Base-by-base conservation (phyloP, 2,888 invertebrate species). In the Caradrina clavipalpis region DNA sequence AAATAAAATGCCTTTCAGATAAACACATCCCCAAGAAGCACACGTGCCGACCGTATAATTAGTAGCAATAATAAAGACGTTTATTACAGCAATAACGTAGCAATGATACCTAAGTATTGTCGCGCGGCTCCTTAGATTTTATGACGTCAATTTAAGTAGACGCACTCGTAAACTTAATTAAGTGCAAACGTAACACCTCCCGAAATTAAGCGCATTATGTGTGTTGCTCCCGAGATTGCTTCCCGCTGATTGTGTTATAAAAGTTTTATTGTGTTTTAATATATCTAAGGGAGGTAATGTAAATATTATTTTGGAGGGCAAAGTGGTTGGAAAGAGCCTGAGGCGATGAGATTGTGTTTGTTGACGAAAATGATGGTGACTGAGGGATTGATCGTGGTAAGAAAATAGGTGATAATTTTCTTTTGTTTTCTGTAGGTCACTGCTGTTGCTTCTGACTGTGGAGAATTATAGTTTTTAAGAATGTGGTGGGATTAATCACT, bases 91-190 rank as follows among this genome's bases (percentile, higher is more conserved):
- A 62, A 69, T 80, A 79, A 76, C 67, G 58, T 75, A 64, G 72
- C 64, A 74, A 76, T 82, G 85, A 86, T 85, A 84, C 74, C 83
- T 74, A 82, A 78, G 78, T 78, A 83, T 82, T 81, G 80, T 82
- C 75, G 76, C 78, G 65, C 73, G 71, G 70, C 73, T 86, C 77
- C 84, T 86, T 81, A 84, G 85, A 86, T 90, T 91, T 91, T 91
- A 91, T 88, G 85, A 85, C 86, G 76, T 78, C 90, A 87, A 87
- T 90, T 88, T 87, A 73, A 80, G 87, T 76, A 89, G 87, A 87
- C 85, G 86, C 82, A 80, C 69, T 81, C 88, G 81, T 91, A 90
- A 91, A 91, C 73, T 87, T 89, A 89, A 91, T 91, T 90, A 91
- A 91, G 84, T 87, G 87, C 87, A 83, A 88, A 90, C 83, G 83